These are phyloP conservation scores for Lepus oiostolus DNA, from an alignment of 2,797 vertebrate species.

Conservation along the genomic window DNA sequence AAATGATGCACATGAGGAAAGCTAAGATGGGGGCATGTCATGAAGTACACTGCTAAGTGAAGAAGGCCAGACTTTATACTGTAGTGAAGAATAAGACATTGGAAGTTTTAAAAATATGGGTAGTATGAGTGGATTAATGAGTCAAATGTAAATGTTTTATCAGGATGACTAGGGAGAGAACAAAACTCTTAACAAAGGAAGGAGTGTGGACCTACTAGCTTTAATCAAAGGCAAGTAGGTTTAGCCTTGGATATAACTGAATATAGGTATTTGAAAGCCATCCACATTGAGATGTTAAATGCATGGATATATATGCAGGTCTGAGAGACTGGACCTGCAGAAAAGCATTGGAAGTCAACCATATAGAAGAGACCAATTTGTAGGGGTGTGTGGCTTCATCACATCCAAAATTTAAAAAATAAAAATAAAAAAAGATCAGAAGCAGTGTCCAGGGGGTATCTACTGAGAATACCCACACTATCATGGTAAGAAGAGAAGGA, in stretches of 20 bases:
- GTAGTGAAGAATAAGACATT: not conserved
- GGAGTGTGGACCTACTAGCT: not conserved
- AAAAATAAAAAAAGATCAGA: not conserved
- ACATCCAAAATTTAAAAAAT: not conserved
- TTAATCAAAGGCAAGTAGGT: conserved; percentile 22
- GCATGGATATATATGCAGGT: not conserved
- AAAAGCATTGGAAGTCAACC: conserved; percentile 41
- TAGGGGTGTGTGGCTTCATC: not conserved
- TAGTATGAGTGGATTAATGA: conserved; percentile 12
- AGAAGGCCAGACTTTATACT: not conserved
- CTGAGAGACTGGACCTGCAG: not conserved
- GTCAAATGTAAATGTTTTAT: conserved; percentile 42
- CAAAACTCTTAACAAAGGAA: conserved; percentile 21
- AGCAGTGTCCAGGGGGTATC: not conserved
- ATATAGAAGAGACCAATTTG: not conserved
- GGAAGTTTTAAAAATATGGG: conserved; percentile 15
- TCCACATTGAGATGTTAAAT: conserved; percentile 13
- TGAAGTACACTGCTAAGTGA: not conserved
- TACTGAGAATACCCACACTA: not conserved
- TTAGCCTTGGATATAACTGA: conserved; percentile 38
- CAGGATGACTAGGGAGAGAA: not conserved
- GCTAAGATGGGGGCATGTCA: not conserved
- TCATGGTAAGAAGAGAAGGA: not conserved
- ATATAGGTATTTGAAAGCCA: not conserved
- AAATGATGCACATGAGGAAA: not conserved